Base-by-base conservation (phyloP, 2,113 vertebrate genomes). In the Brachypteracias leptosomus region DNA sequence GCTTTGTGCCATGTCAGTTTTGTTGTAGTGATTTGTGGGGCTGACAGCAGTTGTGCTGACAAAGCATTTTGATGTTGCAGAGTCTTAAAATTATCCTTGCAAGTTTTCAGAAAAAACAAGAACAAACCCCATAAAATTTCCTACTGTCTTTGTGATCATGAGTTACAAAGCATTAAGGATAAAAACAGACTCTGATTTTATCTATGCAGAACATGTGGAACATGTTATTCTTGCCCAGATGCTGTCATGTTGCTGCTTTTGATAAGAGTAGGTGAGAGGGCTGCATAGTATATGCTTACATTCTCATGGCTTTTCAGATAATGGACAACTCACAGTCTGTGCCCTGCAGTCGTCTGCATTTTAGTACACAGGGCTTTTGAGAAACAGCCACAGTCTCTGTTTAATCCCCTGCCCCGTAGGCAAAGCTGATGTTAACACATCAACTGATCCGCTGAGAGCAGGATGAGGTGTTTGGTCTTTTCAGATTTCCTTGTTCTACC, bases 141-240 rank as follows among this genome's bases (percentile, higher is more conserved):
- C 28, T 2, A 2, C 33, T 87, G 17, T 17, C 47, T 77, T 66
- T 62, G 59, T 20, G 42, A 78, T 73, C 42, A 20, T 20, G 13
- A 87, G 54, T 63, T 91, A 67, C 35, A 80, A 89, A 79, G 65
- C 16, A 83, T 47, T 70, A 57, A 88, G 71, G 16, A 78, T 52
- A 76, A 79, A 91, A 82, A 21, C 0, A 3, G 4, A 38, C 31
- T 44, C 19, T 65, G 55, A 72, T 36, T 91, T 82, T 80, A 80
- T 57, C 28, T 68, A 8, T 29, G 36, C 17, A 90, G 36, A 94
- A 88, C 33, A 62, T 49, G 88, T 11, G 54, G 67, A 82, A 76
- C 10, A 16, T 0, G 2, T 35, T 82, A 40, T 57, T 62, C 54
- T 85, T 68, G 24, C 17, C 31, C 40, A 76, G 31, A 79, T 36